A percentile compares a stretch with the other conserved stretches of the same genome.
Evolutionary conservation across 2,888 invertebrate species (phyloP).

Genomic region (Atherix ibis): DNA sequence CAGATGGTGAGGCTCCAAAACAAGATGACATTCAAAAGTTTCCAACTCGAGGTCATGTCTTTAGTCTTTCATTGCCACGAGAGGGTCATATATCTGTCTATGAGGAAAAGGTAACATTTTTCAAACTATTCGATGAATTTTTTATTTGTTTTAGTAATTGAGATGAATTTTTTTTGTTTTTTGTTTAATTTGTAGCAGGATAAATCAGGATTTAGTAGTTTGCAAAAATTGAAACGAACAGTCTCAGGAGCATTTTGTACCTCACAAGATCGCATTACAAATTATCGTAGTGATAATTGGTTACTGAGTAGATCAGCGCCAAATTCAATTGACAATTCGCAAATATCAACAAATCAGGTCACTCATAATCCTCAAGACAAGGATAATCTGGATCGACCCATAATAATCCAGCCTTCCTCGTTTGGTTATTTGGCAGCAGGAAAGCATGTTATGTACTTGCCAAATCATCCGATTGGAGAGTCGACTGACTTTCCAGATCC

Average conservation of each 20-base stretch:
- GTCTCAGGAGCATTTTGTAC: conserved; percentile 45
- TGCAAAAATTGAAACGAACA: conserved; percentile 55
- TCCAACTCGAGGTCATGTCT: conserved; percentile 41
- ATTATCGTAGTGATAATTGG: conserved; percentile 47
- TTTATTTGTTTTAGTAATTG: conserved; percentile 4
- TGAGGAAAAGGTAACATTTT: conserved; percentile 16
- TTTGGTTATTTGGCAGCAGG: conserved; percentile 46
- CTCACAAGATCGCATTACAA: conserved; percentile 23
- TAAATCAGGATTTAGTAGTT: conserved; percentile 43
- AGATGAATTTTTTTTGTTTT: conserved; percentile 2
- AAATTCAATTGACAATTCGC: conserved; percentile 44
- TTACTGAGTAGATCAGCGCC: conserved; percentile 65
- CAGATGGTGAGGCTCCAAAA: conserved; percentile 27
- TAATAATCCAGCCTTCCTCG: conserved; percentile 26
- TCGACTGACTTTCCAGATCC: conserved; percentile 28
- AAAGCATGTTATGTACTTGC: conserved; percentile 65
- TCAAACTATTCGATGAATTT: not conserved
- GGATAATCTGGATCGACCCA: not conserved
- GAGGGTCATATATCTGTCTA: conserved; percentile 36
- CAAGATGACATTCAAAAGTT: conserved; percentile 2
- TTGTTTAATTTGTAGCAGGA: conserved; percentile 9
- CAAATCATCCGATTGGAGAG: conserved; percentile 20
- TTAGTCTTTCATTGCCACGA: conserved; percentile 59
- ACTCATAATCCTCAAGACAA: not conserved
- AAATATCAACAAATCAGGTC: not conserved